phyloP scores from a whole-genome alignment of 2,888 invertebrate species.

The Nemurella pictetii region DNA sequence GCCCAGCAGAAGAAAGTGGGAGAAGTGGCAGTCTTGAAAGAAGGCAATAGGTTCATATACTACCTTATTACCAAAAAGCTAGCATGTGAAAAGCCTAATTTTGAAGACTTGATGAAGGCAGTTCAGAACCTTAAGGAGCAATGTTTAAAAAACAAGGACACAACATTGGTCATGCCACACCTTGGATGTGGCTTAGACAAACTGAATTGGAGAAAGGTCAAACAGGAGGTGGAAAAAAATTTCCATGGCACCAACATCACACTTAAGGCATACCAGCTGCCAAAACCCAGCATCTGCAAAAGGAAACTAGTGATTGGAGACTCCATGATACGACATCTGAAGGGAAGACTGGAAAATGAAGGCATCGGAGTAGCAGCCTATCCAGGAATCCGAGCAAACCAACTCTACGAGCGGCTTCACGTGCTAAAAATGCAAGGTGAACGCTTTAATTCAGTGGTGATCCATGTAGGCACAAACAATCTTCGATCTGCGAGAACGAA shows the following conservation, averaged over 20 bases:
- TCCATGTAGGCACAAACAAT: slow-evolving; percentile 17
- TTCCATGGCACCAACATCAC: slow-evolving; percentile 1
- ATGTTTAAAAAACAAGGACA: slow-evolving; percentile 47
- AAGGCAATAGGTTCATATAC: slow-evolving; percentile 18
- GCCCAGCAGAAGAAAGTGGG: slow-evolving; percentile 16
- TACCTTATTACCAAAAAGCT: slow-evolving; percentile 50
- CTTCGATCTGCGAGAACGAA: background rate
- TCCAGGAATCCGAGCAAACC: background rate
- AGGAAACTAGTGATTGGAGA: slow-evolving; percentile 11
- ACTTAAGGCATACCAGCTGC: slow-evolving; percentile 4
- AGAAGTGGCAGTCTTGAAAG: slow-evolving; percentile 13
- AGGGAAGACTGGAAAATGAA: background rate
- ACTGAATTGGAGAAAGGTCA: slow-evolving; percentile 51
- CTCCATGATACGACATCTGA: slow-evolving; percentile 1
- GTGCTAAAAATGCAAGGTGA: slow-evolving; percentile 9
- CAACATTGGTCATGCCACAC: slow-evolving; percentile 50
- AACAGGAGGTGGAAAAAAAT: background rate
- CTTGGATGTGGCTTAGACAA: slow-evolving; percentile 54
- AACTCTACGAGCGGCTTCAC: background rate
- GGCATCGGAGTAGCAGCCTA: background rate
- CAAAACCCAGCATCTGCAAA: background rate
- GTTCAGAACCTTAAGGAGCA: slow-evolving; percentile 49
- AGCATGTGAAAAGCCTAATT: slow-evolving; percentile 50
- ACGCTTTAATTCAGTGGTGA: background rate
- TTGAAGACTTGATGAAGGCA: slow-evolving; percentile 47